phyloP scores from a whole-genome alignment of 1,140 invertebrate species.

The Drosophila subpulchrella region DNA sequence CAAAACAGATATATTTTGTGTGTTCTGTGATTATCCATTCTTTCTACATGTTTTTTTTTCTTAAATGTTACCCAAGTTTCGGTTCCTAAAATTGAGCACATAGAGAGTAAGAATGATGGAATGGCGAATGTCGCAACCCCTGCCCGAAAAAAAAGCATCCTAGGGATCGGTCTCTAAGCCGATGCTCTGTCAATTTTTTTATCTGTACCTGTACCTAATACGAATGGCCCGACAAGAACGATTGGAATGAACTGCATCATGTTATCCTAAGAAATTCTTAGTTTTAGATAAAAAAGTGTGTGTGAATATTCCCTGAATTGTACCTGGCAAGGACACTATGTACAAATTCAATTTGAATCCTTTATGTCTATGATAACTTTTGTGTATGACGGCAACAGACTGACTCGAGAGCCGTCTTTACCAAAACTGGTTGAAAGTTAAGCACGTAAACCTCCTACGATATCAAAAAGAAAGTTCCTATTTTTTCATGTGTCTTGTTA shows the following conservation, averaged over 20 bases:
- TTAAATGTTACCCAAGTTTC: slow-evolving; percentile 62
- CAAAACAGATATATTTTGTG: slow-evolving; percentile 47
- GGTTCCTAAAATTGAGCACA: slow-evolving; percentile 41
- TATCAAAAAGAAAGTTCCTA: slow-evolving; percentile 4
- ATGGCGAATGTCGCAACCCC: slow-evolving; percentile 64
- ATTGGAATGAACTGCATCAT: slow-evolving; percentile 73
- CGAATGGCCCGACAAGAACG: slow-evolving; percentile 42
- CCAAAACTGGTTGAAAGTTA: slow-evolving; percentile 2
- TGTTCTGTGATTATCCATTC: slow-evolving; percentile 51
- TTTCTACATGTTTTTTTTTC: slow-evolving; percentile 40
- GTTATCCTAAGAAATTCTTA: slow-evolving; percentile 44
- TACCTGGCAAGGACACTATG: slow-evolving; percentile 32
- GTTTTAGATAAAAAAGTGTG: slow-evolving; percentile 21
- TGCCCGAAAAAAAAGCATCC: slow-evolving; percentile 48
- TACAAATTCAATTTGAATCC: slow-evolving; percentile 30
- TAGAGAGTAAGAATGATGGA: slow-evolving; percentile 47
- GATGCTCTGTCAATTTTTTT: slow-evolving; percentile 41
- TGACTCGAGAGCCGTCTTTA: slow-evolving; percentile 53
- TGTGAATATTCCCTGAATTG: slow-evolving; percentile 35
- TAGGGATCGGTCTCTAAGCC: slow-evolving; percentile 26
- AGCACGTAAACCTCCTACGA: slow-evolving; percentile 16
- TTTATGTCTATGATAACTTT: slow-evolving; percentile 37
- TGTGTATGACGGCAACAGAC: slow-evolving; percentile 40
- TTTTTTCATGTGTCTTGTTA: slow-evolving; percentile 34
- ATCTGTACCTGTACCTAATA: slow-evolving; percentile 58